phyloP scores from a whole-genome alignment of 2,113 vertebrate genomes.

The Stigmatopora argus region DNA sequence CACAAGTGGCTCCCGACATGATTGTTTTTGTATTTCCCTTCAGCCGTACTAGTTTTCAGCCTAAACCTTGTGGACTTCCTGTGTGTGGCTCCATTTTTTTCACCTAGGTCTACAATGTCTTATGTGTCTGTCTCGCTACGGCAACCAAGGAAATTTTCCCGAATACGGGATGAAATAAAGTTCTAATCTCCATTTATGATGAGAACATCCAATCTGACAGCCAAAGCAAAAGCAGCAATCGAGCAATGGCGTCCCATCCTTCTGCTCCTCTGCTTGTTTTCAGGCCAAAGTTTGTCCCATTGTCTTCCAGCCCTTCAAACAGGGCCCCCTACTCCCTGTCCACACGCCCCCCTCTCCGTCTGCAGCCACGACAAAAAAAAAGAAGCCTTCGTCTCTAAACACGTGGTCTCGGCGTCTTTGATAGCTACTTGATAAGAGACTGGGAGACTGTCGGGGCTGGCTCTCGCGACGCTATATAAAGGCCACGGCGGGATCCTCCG shows the following conservation, averaged over 20 bases:
- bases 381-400: conserved; percentile 66
- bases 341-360: conserved; percentile 53
- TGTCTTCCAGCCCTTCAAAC: not conserved
- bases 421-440: conserved; percentile 73
- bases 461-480: conserved; percentile 62
- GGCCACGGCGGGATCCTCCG: not conserved
- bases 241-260: not conserved
- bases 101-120: too few species aligned
- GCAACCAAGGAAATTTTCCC: too few species aligned
- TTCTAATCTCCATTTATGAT: too few species aligned
- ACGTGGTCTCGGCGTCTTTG: conserved; percentile 69
- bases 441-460: conserved; percentile 53
- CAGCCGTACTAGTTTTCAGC: too few species aligned
- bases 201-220: not conserved
- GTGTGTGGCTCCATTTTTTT: too few species aligned
- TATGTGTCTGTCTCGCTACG: too few species aligned
- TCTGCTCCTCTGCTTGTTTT: not conserved
- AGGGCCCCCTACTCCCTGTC: not conserved
- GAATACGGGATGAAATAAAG: too few species aligned
- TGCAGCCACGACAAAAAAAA: conserved; percentile 62
- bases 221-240: not conserved
- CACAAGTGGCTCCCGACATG: too few species aligned
- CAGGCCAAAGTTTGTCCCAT: conserved; percentile 24
- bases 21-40: too few species aligned
- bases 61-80: too few species aligned